Conservation (phyloP, 2,797 vertebrate species). For the Antennarius maculatus region DNA sequence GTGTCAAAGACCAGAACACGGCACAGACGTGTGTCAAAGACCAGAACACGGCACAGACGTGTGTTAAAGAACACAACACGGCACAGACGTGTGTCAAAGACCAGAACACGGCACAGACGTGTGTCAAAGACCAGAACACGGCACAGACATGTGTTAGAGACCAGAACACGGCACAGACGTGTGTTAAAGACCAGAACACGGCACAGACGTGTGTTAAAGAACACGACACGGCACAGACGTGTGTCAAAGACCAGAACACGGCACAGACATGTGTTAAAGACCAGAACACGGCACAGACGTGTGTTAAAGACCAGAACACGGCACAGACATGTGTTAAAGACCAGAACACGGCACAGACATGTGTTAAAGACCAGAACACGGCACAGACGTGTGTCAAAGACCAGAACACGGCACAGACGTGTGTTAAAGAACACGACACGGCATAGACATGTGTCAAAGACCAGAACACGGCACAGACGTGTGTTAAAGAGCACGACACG, state of each 20-base stretch:
- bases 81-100: too few relatives aligned
- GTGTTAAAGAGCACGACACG: neutral
- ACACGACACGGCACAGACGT: neutral
- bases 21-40: neutral
- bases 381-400: neutral
- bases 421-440: too few relatives aligned
- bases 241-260: neutral
- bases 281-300: too few relatives aligned
- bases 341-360: neutral
- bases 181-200: too few relatives aligned
- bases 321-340: neutral
- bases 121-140: neutral
- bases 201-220: neutral
- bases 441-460: too few relatives aligned
- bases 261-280: neutral
- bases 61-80: too few relatives aligned
- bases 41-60: too few relatives aligned
- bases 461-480: neutral
- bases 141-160: neutral
- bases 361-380: neutral
- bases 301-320: too few relatives aligned
- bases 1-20: neutral
- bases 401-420: too few relatives aligned
- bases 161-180: too few relatives aligned
- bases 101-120: neutral